Conservation (phyloP, 2,888 invertebrate genomes). For the Nebria salina region DNA sequence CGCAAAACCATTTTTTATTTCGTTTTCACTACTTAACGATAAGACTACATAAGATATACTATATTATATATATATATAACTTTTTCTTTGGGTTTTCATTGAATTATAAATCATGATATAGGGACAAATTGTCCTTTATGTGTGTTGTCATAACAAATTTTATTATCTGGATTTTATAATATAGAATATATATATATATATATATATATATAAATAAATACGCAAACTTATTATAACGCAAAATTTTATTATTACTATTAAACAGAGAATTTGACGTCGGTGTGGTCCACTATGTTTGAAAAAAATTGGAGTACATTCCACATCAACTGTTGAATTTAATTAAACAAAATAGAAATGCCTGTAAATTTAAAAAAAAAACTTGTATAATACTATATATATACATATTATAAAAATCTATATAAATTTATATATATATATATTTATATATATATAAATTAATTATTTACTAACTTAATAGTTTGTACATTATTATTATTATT, state of each 20-base stretch:
- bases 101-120: constrained; percentile 23
- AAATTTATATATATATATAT: constrained; percentile 33
- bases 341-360: constrained; percentile 29
- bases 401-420: constrained; percentile 22
- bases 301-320: not conserved
- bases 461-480: constrained; percentile 47
- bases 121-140: constrained; percentile 11
- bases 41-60: constrained; percentile 15
- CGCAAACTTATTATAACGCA: not conserved
- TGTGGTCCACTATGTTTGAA: not conserved
- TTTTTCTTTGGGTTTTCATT: constrained; percentile 40
- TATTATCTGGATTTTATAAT: constrained; percentile 32
- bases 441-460: constrained; percentile 41
- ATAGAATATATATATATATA: constrained; percentile 9
- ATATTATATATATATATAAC: constrained; percentile 22
- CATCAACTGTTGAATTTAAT: not conserved
- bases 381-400: constrained; percentile 38
- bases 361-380: constrained; percentile 43
- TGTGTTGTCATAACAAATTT: constrained; percentile 30
- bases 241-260: not conserved
- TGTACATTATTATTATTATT: constrained; percentile 33
- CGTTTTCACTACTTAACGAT: not conserved
- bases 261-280: not conserved
- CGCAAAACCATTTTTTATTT: constrained; percentile 2
- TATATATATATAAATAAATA: constrained; percentile 11